Base-by-base conservation (phyloP, 2,113 vertebrate species). In the Brevimyrus niger region DNA sequence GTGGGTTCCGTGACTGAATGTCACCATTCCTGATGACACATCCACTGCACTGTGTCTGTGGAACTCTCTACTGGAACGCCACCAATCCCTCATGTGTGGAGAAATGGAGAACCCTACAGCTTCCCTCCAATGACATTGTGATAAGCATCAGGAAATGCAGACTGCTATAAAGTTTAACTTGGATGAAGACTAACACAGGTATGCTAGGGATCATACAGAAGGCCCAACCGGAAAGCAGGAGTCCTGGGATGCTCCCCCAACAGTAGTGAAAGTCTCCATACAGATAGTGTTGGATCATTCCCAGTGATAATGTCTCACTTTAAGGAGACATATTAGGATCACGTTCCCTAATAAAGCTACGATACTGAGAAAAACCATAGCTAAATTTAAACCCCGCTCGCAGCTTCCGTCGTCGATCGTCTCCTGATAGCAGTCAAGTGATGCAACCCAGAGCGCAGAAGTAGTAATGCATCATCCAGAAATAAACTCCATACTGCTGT, bases 341-440 rank as follows among this genome's bases (percentile, higher is more conserved):
- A 47, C 50, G 8, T 87, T 53, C 47, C 85, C 50, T 53, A 53
- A 38, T 35, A 21, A 55, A 87, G 85, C 50, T 55, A 50, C 7
- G 44, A 86, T 47, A 48, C 44, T 27, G 46, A 86, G 83, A 87
- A 87, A 55, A 87, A 31, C n/a, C 31, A 38, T 31, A 35, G 50
- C 50, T 87, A 87, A 87, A 53, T 87, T 87, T 87, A 53, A 53
- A 87, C 27, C 15, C 15, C 1, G 85, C 85, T 87, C 31, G 17
- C 46, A 87, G 85, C 85, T 87, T 87, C 85, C 50, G 17, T 87
- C 31, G n/a, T 55, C 48, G 48, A 87, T 87, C 55, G 50, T 87
- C 85, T 87, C 85, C 48, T 53, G 85, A 87, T 53, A 87, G 47
- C 50, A 87, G 85, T 87, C 85, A 87, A 87, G 48, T 87, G 85